A percentile compares a stretch with the other conserved stretches of the same genome.
phyloP scores from a whole-genome alignment of 2,113 vertebrate genomes.

The Xiphophorus couchianus region DNA sequence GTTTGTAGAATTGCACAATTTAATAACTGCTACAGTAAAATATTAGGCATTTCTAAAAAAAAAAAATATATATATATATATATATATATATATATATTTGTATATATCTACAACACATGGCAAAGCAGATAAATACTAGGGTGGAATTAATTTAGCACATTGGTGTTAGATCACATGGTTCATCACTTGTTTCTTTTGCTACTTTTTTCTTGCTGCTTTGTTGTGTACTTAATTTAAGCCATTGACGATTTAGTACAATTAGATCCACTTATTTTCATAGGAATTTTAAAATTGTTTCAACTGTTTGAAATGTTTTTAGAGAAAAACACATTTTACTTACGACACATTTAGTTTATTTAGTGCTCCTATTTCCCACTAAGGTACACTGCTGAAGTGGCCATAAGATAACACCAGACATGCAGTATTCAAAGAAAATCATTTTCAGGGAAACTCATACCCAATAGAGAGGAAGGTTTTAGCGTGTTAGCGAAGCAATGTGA shows the following conservation, averaged over 20 bases:
- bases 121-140: no score
- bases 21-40: neutral
- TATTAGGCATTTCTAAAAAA: neutral
- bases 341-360: neutral
- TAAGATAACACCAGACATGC: conserved; percentile 5
- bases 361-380: neutral
- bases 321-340: neutral
- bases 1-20: conserved; percentile 21
- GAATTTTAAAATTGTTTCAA: neutral
- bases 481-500: conserved; percentile 23
- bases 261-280: no score
- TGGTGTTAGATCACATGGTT: no score
- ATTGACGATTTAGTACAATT: no score
- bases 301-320: neutral
- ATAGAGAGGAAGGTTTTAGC: conserved; percentile 30
- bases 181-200: no score
- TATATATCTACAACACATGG: neutral
- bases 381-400: neutral
- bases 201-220: no score
- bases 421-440: conserved; percentile 22
- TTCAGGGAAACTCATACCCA: conserved; percentile 17
- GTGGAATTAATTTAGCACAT: no score
- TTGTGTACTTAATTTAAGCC: no score
- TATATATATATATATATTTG: no score
- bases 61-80: neutral